A percentile compares a stretch with the other conserved stretches of the same genome.
These are phyloP conservation scores for Uromys caudimaculatus DNA, from an alignment of 2,797 vertebrate genomes.

Conservation along the genomic window DNA sequence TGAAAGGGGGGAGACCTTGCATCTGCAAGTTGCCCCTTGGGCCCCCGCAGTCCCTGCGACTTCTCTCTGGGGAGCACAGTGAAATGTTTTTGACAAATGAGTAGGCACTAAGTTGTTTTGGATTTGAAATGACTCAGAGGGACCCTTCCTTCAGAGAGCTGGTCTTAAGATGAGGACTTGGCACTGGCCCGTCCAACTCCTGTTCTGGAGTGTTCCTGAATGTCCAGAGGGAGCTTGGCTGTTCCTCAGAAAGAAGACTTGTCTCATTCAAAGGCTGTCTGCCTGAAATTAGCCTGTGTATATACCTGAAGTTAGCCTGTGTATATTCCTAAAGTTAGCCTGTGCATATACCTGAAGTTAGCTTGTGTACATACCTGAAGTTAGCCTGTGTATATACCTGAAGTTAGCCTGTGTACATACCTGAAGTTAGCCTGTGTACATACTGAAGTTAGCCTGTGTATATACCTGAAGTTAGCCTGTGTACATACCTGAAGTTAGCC, in stretches of 20 bases:
- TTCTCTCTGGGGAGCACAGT: slow-evolving; percentile 17
- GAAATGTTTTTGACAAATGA: slow-evolving; percentile 63
- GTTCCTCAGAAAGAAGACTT: background rate
- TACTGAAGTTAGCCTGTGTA: too few relatives aligned
- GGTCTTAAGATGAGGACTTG: background rate
- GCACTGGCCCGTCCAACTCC: background rate
- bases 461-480: too few relatives aligned
- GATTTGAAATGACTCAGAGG: background rate
- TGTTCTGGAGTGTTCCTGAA: background rate
- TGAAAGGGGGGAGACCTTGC: slow-evolving; percentile 63
- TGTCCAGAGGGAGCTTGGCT: background rate
- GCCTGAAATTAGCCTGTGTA: background rate
- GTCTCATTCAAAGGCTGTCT: background rate
- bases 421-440: too few relatives aligned
- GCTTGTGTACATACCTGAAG: too few relatives aligned
- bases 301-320: background rate
- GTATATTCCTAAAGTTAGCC: too few relatives aligned
- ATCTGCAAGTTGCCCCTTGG: slow-evolving; percentile 66
- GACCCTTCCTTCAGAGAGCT: background rate
- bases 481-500: too few relatives aligned
- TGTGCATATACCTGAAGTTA: too few relatives aligned
- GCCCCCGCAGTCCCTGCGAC: background rate
- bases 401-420: too few relatives aligned
- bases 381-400: too few relatives aligned
- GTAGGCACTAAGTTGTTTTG: background rate